Base-by-base conservation (phyloP, 2,888 invertebrate species). In the Limnephilus lunatus region DNA sequence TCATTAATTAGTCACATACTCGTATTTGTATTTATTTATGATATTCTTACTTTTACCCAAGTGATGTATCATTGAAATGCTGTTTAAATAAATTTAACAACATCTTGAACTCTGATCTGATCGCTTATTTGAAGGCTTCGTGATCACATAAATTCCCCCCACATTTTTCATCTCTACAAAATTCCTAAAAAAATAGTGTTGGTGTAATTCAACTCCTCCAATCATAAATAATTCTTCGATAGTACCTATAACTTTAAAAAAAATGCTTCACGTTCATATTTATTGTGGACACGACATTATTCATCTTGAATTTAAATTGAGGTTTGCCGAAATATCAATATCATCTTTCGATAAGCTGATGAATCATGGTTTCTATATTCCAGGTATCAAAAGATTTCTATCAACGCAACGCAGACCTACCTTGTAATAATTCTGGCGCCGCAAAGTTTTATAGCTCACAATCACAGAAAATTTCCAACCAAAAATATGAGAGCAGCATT, bases 361-460 rank as follows among this genome's bases (percentile, higher is more conserved):
- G 68, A 68, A 68, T 68, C 68, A 68, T n/a, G 4, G n/a, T 68
- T 68, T 68, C 25, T 25, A 4, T 68, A 68, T 68, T 68, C 68
- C 68, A 68, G 68, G 68, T 68, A 68, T 68, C n/a, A 7, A 25
- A 9, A 25, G 25, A 68, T 68, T 9, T 68, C 25, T 68, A 9
- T 68, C 25, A 25, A n/a, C 25, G n/a, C n/a, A n/a, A 68, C 68
- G 68, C 68, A 68, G 68, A 68, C 25, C 68, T 68, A 68, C 68
- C 68, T 68, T 68, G 25, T 68, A 68, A 68, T 68, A 68, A 68
- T 68, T 68, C 68, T 68, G 68, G 68, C 68, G 68, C 68, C 68
- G n/a, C 68, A 68, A 68, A 68, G 68, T 68, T 68, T 68, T 68
- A 68, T 68, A n/a, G 68, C 68, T n/a, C 68, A 68, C 68, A 68